phyloP scores from a whole-genome alignment of 2,797 vertebrate genomes.

The Erpetoichthys calabaricus region DNA sequence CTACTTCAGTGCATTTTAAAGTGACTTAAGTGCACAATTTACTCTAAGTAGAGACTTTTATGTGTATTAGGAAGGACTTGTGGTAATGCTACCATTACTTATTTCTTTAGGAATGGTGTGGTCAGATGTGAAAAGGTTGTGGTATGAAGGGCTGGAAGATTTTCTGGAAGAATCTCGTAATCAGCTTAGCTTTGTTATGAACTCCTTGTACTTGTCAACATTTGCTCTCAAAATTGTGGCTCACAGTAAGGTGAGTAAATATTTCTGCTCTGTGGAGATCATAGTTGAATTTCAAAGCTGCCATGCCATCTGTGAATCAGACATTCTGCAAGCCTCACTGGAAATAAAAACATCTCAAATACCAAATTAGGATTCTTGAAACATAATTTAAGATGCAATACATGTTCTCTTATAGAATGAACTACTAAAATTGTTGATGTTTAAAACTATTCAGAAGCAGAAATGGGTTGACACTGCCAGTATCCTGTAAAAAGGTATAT shows the following conservation, averaged over 20 bases:
- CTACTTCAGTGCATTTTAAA: too few species aligned
- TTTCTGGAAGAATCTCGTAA: conserved; percentile 94
- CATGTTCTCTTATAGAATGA: conserved; percentile 14
- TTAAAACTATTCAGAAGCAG: too few species aligned
- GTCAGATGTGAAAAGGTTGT: conserved; percentile 94
- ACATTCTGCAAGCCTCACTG: neutral
- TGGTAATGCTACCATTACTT: conserved; percentile 1
- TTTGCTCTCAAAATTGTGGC: conserved; percentile 94
- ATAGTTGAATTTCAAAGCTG: conserved; percentile 1
- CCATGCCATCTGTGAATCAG: neutral
- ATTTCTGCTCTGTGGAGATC: neutral
- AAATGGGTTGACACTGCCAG: too few species aligned
- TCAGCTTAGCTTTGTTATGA: conserved; percentile 97
- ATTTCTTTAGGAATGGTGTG: conserved; percentile 84
- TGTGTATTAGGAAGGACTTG: neutral
- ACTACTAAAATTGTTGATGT: neutral
- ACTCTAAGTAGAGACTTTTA: too few species aligned
- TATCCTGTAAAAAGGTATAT: too few species aligned
- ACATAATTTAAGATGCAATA: conserved; percentile 7
- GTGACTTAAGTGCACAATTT: too few species aligned
- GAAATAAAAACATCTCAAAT: conserved; percentile 1
- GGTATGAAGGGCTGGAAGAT: conserved; percentile 94
- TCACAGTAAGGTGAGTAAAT: conserved; percentile 72
- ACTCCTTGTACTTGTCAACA: conserved; percentile 89
- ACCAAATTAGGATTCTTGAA: conserved; percentile 2